Evolutionary conservation across 92 coral and sea anemone genomes (phyloP), one percentile per base, ranked within the genome.

Genomic region (Zoanthus solanderi): DNA sequence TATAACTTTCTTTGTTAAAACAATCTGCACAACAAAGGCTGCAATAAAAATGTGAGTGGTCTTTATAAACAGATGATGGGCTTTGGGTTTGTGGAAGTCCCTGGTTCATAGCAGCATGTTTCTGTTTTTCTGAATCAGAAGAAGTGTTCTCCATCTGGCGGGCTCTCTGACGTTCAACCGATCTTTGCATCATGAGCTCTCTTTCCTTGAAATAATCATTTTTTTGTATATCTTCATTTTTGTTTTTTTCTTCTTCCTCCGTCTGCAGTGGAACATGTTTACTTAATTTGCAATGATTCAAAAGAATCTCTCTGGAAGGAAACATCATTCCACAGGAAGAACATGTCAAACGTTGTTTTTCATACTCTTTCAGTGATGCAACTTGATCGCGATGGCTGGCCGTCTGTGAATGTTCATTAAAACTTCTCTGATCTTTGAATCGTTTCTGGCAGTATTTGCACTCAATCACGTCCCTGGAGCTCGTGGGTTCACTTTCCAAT

Each of bases 371-470:
- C 53, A 88, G 87, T 56, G 79, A 75, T 17, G 71, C 61, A 30
- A 90, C 92, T 13, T 84, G 87, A 18, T 85, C 86, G 0, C 71
- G 83, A 34, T 90, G 92, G 17, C 84, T 85, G 30, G 83, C 88
- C 2, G 92, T 78, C 87, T 90, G 77, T 52, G 72, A 84, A 37
- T 90, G 92, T 14, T 78, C 78, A 17, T 69, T 81, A 42, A 85
- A 90, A 3, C 82, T 47, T 32, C 58, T 48, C 63, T 90, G 89
- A 11, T 88, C 76, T 79, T 85, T 90, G 42, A 90, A 90, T 42
- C 92, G 71, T 72, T 90, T 90, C 76, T 88, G 88, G 74, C 92
- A 90, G 71, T 85, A 85, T n/a, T 84, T 88, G 34, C 92, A 90
- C 4, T 84, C 92, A 50, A 50, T 72, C 18, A 88, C 77, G 15